Conservation (phyloP, 2,113 vertebrate species). For the Mungos mungo region DNA sequence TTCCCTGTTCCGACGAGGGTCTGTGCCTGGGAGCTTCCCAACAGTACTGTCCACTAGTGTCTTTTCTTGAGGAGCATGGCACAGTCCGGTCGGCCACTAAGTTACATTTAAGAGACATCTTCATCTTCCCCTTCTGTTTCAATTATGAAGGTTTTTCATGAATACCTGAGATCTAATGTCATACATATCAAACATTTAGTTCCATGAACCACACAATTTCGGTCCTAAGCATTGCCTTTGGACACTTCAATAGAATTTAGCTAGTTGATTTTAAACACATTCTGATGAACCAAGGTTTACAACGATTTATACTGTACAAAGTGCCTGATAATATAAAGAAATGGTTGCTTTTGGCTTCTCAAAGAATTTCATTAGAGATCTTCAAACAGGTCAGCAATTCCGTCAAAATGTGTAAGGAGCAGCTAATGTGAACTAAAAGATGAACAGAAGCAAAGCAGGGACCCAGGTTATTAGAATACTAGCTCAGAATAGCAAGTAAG, state of each 20-base stretch:
- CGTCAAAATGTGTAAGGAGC: constrained; percentile 59
- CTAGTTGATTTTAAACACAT: constrained; percentile 51
- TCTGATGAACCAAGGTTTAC: constrained; percentile 39
- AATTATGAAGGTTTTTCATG: not conserved
- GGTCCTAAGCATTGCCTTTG: constrained; percentile 59
- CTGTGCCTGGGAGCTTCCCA: not conserved
- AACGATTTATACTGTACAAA: constrained; percentile 1
- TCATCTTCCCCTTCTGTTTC: not conserved
- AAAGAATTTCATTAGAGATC: constrained; percentile 14
- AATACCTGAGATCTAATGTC: not conserved
- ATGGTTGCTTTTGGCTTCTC: constrained; percentile 58
- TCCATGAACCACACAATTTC: constrained; percentile 60
- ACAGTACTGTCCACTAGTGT: too few relatives aligned
- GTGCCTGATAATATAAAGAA: constrained; percentile 46
- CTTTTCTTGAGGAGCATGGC: not conserved
- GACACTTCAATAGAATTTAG: constrained; percentile 66
- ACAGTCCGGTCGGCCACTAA: not conserved
- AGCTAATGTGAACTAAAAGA: constrained; percentile 58
- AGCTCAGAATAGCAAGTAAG: not conserved
- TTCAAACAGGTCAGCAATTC: constrained; percentile 53
- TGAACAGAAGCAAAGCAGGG: not conserved
- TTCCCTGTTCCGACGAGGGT: not conserved
- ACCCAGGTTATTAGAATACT: constrained; percentile 34
- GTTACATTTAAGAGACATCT: not conserved
- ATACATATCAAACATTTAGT: not conserved